Base-by-base conservation (phyloP, 2,797 vertebrate genomes). In the Tarsius wallacei region DNA sequence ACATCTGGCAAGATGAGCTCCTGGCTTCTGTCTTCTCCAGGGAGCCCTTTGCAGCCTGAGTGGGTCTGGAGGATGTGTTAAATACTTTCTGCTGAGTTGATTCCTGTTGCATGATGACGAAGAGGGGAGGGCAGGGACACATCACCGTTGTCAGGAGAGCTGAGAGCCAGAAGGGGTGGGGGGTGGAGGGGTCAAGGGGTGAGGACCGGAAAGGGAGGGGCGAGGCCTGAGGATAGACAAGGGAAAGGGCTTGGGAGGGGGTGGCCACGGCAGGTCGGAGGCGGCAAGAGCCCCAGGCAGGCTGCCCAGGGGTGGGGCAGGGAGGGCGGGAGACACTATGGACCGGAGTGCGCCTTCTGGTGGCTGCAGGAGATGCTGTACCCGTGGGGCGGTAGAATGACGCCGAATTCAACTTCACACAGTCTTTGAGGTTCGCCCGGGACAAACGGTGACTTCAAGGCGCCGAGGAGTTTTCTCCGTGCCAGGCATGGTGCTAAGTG, bases 291-390 rank as follows among this genome's bases (percentile, higher is more conserved):
- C 17, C 33, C 61, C 31, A 42, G 19, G n/a, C 6, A 17, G 63
- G 21, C 55, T 42, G 4, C 55, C 7, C 36, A 3, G 59, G 61
- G 33, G 3, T 24, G 21, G 17, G 36, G 49, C 24, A 5, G 28
- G 12, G 36, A n/a, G 42, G 51, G 66, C 15, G 42, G 42, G 63
- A 57, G 26, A 22, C 1, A 16, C 31, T 47, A 3, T 5, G 3
- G 14, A 3, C 22, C 19, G 49, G 2, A 0, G 1, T 10, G 1
- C 31, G n/a, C 4, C 0, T 14, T 42, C 1, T 21, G 1, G 36
- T 1, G 57, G 64, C 21, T 16, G 2, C 33, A 1, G 61, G 1
- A 6, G 49, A 31, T 47, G 1, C 42, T 12, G 36, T 8, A 1
- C 42, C 42, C 42, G 4, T 42, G 1, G 1, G n/a, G 53, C 0